Percentiles rank a stretch among this genome's conserved stretches.
These are phyloP conservation scores for Dermatophagoides farinae DNA, from an alignment of 1,140 invertebrate species.

Conservation along the genomic window DNA sequence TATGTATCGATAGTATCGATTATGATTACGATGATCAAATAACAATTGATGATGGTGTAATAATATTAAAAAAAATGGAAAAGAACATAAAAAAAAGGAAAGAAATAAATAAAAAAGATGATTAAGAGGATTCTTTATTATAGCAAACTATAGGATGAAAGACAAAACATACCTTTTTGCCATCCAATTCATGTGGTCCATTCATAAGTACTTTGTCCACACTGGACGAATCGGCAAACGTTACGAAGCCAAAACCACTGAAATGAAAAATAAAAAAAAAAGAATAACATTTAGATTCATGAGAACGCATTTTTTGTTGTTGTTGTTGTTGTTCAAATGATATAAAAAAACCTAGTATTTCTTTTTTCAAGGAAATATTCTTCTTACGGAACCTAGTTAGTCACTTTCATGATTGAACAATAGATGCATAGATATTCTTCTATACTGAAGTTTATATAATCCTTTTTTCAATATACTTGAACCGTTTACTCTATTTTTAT, in stretches of 20 bases:
- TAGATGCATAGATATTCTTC: no score
- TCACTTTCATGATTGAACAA: no score
- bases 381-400: no score
- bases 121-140: no score
- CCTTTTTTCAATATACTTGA: no score
- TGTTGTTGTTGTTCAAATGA: no score
- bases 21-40: neutral
- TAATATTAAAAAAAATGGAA: neutral
- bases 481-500: no score
- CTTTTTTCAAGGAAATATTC: neutral
- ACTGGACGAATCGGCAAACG: conserved; percentile 27
- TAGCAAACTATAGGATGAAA: neutral
- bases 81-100: conserved; percentile 1
- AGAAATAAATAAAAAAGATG: neutral
- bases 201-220: conserved; percentile 34
- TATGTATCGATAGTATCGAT: neutral
- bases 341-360: neutral
- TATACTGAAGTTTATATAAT: no score
- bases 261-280: conserved; percentile 23
- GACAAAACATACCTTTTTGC: conserved; percentile 42
- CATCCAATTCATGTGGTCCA: conserved; percentile 73
- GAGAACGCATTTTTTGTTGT: no score
- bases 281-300: conserved; percentile 9
- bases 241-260: conserved; percentile 71
- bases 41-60: neutral